A percentile compares a stretch with the other conserved stretches of the same genome.
Conservation (phyloP, 2,888 invertebrate genomes). For the Psylliodes chrysocephalus region DNA sequence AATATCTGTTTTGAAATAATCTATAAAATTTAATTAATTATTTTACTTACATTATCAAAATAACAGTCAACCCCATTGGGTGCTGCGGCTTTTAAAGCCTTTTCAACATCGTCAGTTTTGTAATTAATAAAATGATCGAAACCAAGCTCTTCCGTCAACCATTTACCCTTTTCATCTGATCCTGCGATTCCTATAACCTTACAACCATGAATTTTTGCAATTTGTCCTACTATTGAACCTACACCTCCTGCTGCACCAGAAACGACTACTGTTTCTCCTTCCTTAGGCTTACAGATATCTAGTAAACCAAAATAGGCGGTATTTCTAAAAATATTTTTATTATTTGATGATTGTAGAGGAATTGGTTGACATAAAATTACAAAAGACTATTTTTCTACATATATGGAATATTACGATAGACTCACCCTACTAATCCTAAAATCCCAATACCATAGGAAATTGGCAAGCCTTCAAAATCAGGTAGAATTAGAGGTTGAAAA, state of each 20-base stretch:
- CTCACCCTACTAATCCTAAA: conserved; percentile 77
- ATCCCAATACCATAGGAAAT: conserved; percentile 72
- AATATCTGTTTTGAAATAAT: too few relatives aligned
- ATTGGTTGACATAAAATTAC: not conserved
- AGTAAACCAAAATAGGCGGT: conserved; percentile 81
- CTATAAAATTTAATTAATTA: not conserved
- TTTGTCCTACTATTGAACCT: conserved; percentile 81
- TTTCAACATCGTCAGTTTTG: conserved; percentile 69
- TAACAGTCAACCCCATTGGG: conserved; percentile 79
- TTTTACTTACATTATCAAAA: conserved; percentile 77
- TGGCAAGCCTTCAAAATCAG: conserved; percentile 70
- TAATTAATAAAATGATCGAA: conserved; percentile 80
- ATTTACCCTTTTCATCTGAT: conserved; percentile 75
- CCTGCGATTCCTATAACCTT: conserved; percentile 79
- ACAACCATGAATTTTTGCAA: conserved; percentile 77
- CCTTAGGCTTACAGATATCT: conserved; percentile 76
- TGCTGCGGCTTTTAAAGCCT: conserved; percentile 70
- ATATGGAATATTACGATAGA: not conserved
- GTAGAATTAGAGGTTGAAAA: conserved; percentile 62
- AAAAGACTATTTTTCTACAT: not conserved
- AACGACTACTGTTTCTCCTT: conserved; percentile 78
- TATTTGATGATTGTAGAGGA: too few relatives aligned
- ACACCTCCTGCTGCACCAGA: conserved; percentile 83
- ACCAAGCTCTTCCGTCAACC: conserved; percentile 72
- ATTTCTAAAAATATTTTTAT: conserved; percentile 70